phyloP scores from a whole-genome alignment of 2,113 vertebrate genomes.

The Strigops habroptila region DNA sequence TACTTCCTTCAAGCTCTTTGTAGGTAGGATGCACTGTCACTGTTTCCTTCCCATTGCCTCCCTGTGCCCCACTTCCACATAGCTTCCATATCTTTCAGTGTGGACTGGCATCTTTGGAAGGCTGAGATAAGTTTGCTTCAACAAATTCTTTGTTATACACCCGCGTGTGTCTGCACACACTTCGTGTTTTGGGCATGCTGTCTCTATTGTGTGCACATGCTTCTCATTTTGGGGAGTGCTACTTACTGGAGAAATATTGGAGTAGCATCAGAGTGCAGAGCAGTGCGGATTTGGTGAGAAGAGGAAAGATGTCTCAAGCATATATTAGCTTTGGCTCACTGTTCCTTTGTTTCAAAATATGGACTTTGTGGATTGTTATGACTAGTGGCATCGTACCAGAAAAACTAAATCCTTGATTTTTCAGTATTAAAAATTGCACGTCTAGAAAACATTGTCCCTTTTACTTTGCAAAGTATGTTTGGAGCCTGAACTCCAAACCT shows the following conservation, averaged over 20 bases:
- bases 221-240: background rate
- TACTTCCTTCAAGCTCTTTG: background rate
- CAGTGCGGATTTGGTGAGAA: rapidly evolving
- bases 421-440: background rate
- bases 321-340: rapidly evolving
- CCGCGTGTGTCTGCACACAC: rapidly evolving
- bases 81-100: background rate
- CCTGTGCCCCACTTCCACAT: background rate
- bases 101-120: background rate
- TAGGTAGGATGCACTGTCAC: background rate
- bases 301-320: background rate
- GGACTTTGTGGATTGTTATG: background rate
- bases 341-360: background rate
- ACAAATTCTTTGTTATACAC: background rate
- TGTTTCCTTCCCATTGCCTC: background rate
- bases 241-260: background rate
- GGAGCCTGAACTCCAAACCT: background rate
- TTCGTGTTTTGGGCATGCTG: background rate
- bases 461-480: background rate
- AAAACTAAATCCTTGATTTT: background rate
- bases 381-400: background rate
- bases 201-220: too few species aligned
- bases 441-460: background rate
- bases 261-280: background rate
- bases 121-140: background rate